These are phyloP conservation scores for Euphonia xanthogaster DNA, from an alignment of 2,797 vertebrate genomes.

Conservation along the genomic window DNA sequence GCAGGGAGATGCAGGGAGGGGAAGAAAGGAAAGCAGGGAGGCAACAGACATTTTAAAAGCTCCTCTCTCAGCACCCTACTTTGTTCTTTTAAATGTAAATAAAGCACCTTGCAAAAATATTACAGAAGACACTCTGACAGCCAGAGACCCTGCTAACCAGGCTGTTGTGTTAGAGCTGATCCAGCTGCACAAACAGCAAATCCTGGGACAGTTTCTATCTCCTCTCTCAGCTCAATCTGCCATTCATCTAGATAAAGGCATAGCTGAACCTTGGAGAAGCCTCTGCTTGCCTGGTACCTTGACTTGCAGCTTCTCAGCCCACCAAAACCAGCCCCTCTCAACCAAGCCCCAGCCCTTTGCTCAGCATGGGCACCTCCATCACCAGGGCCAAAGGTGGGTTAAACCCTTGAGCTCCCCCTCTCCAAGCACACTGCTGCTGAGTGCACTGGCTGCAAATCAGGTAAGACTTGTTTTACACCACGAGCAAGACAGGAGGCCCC, in stretches of 20 bases:
- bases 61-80: background rate
- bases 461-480: background rate
- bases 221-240: accelerated
- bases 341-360: background rate
- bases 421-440: accelerated
- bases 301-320: background rate
- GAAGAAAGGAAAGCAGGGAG: background rate
- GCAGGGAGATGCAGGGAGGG: background rate
- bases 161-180: background rate
- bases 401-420: background rate
- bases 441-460: background rate
- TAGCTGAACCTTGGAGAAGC: background rate
- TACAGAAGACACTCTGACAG: background rate
- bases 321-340: accelerated
- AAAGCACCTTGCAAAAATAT: background rate
- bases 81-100: background rate
- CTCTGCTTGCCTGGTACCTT: background rate
- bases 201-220: background rate
- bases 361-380: background rate
- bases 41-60: background rate
- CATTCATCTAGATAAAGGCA: background rate
- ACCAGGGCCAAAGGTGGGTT: background rate
- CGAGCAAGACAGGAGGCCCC: background rate
- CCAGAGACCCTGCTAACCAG: background rate
- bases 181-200: background rate